Conservation (phyloP, 2,888 invertebrate genomes). For the Romanomermis culicivorax region DNA sequence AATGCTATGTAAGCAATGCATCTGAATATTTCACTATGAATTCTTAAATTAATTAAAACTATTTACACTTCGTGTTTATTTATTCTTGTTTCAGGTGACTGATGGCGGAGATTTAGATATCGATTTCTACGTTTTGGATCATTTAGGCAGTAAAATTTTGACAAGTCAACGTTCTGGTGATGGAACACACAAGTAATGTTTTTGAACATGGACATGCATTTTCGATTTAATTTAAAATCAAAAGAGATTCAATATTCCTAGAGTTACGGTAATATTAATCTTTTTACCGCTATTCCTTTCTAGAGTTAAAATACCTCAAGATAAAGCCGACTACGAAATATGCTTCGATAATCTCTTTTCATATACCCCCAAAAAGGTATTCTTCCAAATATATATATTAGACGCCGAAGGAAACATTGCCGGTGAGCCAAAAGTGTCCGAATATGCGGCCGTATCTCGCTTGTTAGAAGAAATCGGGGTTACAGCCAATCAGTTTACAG, state of each 20-base stretch:
- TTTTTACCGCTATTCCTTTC: no score
- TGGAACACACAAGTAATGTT: conserved; percentile 28
- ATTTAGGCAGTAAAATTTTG: conserved; percentile 28
- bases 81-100: conserved; percentile 42
- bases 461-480: no score
- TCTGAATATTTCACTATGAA: no score
- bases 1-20: no score
- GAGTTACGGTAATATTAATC: no score
- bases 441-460: conserved; percentile 15
- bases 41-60: no score
- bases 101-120: conserved; percentile 64
- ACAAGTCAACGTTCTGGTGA: conserved; percentile 30
- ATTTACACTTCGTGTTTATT: neutral
- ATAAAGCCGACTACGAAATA: conserved; percentile 52
- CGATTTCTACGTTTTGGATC: conserved; percentile 50
- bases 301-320: conserved; percentile 14
- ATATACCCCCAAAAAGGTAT: conserved; percentile 48
- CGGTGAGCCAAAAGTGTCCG: conserved; percentile 18
- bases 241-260: no score
- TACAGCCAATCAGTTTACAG: no score
- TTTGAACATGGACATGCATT: neutral
- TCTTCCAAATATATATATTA: conserved; percentile 21
- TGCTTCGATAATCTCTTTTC: conserved; percentile 73
- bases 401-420: conserved; percentile 20
- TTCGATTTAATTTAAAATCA: no score